Conservation (phyloP, 30 jellyfish, hydroid and myxozoan species). For the Aurelia coerulea region DNA sequence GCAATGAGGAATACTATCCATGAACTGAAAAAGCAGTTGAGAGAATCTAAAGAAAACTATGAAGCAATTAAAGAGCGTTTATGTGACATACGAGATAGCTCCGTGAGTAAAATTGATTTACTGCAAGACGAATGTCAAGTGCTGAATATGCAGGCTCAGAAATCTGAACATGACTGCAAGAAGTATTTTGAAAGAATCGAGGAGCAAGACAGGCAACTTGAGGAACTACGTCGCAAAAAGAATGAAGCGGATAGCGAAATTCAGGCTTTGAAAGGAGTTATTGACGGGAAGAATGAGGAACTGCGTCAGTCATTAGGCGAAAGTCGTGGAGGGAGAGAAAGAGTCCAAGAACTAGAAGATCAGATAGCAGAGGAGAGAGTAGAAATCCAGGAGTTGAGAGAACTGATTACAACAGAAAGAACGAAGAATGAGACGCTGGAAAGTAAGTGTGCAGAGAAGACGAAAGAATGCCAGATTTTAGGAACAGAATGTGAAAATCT, state of each 20-base stretch:
- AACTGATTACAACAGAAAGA: constrained; percentile 1
- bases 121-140: constrained; percentile 27
- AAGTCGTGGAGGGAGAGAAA: neutral
- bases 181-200: constrained; percentile 8
- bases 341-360: constrained; percentile 1
- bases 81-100: neutral
- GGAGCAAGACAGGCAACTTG: constrained; percentile 33
- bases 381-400: constrained; percentile 27
- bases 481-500: neutral
- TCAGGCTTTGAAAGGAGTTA: neutral
- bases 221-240: neutral
- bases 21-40: neutral
- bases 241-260: neutral
- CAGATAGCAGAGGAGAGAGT: neutral
- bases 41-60: neutral
- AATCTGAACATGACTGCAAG: constrained; percentile 32
- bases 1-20: too few species aligned
- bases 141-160: neutral
- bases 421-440: constrained; percentile 6
- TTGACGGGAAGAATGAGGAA: constrained; percentile 11
- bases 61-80: neutral
- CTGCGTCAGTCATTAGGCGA: neutral
- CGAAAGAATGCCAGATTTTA: neutral
- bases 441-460: neutral
- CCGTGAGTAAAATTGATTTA: neutral